Percentiles rank a stretch among this genome's conserved stretches.
phyloP scores from a whole-genome alignment of 2,797 vertebrate genomes.

The Sebastes diaconus region DNA sequence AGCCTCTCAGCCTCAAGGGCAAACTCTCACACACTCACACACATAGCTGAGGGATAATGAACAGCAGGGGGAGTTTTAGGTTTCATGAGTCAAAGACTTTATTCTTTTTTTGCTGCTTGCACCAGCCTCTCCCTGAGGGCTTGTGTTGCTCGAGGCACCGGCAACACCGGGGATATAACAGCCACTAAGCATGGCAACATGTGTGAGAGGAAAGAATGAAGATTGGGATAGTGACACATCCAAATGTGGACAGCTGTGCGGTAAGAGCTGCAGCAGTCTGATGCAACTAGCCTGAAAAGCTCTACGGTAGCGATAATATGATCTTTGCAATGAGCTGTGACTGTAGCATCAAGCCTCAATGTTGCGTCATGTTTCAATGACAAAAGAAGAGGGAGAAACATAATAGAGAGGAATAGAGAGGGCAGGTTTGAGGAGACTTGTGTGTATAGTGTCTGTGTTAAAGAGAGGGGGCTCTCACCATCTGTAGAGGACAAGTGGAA shows the following conservation, averaged over 20 bases:
- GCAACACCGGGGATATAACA: not conserved
- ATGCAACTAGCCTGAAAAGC: constrained; percentile 3
- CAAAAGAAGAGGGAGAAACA: constrained; percentile 7
- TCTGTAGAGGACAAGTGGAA: too few species aligned
- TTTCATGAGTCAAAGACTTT: constrained; percentile 44
- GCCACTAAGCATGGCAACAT: constrained; percentile 17
- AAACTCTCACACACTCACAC: constrained; percentile 11
- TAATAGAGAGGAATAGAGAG: constrained; percentile 20
- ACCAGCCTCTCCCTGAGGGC: constrained; percentile 6
- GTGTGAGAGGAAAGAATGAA: constrained; percentile 19
- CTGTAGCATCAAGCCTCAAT: not conserved
- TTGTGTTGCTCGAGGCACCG: constrained; percentile 17
- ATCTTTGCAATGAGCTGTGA: not conserved
- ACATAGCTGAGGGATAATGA: constrained; percentile 43
- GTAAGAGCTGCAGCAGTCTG: constrained; percentile 4
- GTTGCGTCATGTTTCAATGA: constrained; percentile 20
- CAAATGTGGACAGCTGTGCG: not conserved
- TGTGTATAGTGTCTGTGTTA: too few species aligned
- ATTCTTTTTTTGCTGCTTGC: constrained; percentile 19
- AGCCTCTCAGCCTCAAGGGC: constrained; percentile 46
- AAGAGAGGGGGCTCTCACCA: too few species aligned
- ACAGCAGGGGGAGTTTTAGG: constrained; percentile 59
- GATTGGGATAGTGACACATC: not conserved
- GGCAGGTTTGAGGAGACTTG: constrained; percentile 4
- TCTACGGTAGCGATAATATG: not conserved